These are phyloP conservation scores for Rhaphigaster nebulosa DNA, from an alignment of 2,888 invertebrate genomes.

Conservation along the genomic window DNA sequence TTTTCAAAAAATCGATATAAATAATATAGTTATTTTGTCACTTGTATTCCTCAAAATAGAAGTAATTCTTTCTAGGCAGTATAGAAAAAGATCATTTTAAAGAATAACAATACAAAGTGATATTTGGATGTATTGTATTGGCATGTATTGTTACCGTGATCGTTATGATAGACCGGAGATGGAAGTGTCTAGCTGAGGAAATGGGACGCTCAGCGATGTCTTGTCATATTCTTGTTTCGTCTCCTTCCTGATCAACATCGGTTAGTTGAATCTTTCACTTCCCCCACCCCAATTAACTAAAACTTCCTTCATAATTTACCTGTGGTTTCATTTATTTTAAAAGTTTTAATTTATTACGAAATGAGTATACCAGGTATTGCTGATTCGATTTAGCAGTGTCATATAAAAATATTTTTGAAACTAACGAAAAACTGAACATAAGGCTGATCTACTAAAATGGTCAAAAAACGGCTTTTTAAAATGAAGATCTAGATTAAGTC, in stretches of 20 bases:
- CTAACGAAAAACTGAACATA: too few species aligned
- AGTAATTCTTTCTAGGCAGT: not conserved
- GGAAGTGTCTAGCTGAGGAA: not conserved
- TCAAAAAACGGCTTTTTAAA: too few species aligned
- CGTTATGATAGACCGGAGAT: not conserved
- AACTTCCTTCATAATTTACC: not conserved
- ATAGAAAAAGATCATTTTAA: not conserved
- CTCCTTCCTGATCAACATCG: not conserved
- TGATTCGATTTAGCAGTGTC: too few species aligned
- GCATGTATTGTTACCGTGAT: not conserved
- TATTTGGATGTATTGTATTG: not conserved
- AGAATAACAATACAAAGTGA: not conserved
- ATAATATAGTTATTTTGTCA: too few species aligned
- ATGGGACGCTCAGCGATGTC: not conserved
- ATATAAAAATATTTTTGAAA: too few species aligned
- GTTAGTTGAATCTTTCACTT: not conserved
- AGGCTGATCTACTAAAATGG: too few species aligned
- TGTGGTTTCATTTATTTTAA: not conserved
- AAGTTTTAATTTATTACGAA: not conserved
- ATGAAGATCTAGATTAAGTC: too few species aligned
- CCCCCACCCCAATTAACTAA: not conserved
- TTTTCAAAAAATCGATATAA: too few species aligned
- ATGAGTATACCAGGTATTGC: not conserved
- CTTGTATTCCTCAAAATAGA: too few species aligned
- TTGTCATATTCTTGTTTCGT: slow-evolving; percentile 6